Conservation (phyloP, 2,888 invertebrate species). For the Holacanthella duospinosa region DNA sequence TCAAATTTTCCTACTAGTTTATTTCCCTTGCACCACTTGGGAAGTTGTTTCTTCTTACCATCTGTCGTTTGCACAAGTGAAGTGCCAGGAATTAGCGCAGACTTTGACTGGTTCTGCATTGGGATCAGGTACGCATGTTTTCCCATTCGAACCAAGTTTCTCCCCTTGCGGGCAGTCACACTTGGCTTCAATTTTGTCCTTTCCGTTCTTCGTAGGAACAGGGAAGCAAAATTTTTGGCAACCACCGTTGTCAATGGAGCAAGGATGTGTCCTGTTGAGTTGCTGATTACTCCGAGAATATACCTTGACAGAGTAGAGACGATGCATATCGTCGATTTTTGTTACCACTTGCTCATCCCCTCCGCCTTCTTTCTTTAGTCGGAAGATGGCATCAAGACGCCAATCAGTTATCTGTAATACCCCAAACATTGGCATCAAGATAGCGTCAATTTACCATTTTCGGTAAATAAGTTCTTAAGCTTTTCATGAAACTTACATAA, state of each 20-base stretch:
- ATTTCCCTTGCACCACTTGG: no score
- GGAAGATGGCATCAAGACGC: conserved; percentile 85
- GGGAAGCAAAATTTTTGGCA: conserved; percentile 68
- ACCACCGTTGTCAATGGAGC: conserved; percentile 70
- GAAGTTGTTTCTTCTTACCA: conserved; percentile 48
- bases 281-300: conserved; percentile 66
- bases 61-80: conserved; percentile 81
- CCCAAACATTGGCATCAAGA: no score
- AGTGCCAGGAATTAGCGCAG: conserved; percentile 85
- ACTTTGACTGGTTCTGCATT: conserved; percentile 75
- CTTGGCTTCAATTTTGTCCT: conserved; percentile 47
- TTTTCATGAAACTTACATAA: no score
- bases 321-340: conserved; percentile 76
- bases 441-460: no score
- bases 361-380: conserved; percentile 78
- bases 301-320: conserved; percentile 82
- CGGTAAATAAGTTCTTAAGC: no score
- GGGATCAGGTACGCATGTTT: conserved; percentile 66
- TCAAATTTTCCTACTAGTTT: no score
- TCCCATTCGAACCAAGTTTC: conserved; percentile 57
- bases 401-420: conserved; percentile 98
- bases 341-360: conserved; percentile 76
- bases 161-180: conserved; percentile 94
- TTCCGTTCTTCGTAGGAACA: conserved; percentile 53
- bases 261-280: conserved; percentile 64